phyloP scores from a whole-genome alignment of 2,888 invertebrate species.

The Troides oblongomaculatus region DNA sequence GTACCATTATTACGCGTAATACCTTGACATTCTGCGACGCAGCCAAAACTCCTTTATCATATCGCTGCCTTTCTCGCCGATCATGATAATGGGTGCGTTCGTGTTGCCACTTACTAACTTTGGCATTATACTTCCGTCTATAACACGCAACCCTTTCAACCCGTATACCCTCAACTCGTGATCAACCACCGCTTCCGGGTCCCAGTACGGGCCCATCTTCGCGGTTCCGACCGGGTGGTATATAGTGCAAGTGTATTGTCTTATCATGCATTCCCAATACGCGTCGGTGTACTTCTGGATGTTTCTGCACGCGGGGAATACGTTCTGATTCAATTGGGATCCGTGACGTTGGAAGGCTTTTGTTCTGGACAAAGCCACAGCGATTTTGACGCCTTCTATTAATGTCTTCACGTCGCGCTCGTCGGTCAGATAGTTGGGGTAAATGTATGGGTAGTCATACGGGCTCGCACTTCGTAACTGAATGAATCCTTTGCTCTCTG shows the following conservation, averaged over 20 bases:
- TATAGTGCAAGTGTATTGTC: conserved; percentile 89
- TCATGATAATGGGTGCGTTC: conserved; percentile 93
- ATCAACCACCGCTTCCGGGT: conserved; percentile 90
- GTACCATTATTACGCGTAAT: conserved; percentile 58
- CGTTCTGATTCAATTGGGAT: conserved; percentile 83
- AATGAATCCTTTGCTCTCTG: conserved; percentile 90
- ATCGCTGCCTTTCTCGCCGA: conserved; percentile 93
- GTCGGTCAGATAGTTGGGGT: conserved; percentile 94
- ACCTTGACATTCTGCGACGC: conserved; percentile 75
- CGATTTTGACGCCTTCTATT: conserved; percentile 92
- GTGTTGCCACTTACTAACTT: conserved; percentile 92
- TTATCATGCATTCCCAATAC: conserved; percentile 93
- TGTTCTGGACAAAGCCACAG: conserved; percentile 88
- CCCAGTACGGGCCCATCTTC: conserved; percentile 95
- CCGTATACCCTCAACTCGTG: conserved; percentile 89
- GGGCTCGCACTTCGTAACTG: conserved; percentile 91
- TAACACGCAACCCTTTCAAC: conserved; percentile 87
- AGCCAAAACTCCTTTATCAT: conserved; percentile 92
- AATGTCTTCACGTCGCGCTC: conserved; percentile 88
- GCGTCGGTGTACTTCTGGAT: conserved; percentile 84
- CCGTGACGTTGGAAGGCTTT: conserved; percentile 87
- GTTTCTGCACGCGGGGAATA: conserved; percentile 88
- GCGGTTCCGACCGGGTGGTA: conserved; percentile 93
- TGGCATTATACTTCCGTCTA: conserved; percentile 93
- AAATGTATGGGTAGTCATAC: conserved; percentile 92